Conservation (phyloP, 2,888 invertebrate species). For the Oscheius sp. region DNA sequence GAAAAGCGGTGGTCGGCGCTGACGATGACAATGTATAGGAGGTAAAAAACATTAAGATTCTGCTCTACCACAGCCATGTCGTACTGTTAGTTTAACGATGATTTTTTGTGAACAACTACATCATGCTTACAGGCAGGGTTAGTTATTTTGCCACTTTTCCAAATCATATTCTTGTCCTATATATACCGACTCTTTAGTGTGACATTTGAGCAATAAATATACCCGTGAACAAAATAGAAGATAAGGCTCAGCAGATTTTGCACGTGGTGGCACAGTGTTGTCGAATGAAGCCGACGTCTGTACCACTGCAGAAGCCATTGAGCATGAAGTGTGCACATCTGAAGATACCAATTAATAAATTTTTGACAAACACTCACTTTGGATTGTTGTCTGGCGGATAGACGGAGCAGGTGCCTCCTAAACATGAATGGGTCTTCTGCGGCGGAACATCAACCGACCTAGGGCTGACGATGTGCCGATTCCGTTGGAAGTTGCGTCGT, state of each 20-base stretch:
- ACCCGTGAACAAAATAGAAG: background rate
- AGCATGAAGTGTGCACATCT: constrained; percentile 20
- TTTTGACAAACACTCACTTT: background rate
- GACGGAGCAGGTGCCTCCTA: constrained; percentile 20
- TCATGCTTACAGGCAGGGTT: too few species aligned
- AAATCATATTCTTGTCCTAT: background rate
- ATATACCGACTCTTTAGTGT: background rate
- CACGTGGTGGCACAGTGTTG: constrained; percentile 33
- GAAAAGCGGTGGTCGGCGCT: too few species aligned
- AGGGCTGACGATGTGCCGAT: background rate
- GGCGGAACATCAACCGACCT: constrained; percentile 15
- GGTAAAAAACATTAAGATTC: too few species aligned
- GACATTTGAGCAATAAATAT: constrained; percentile 3
- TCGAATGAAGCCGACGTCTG: constrained; percentile 15
- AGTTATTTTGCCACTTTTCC: background rate
- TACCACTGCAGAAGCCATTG: constrained; percentile 28
- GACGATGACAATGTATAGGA: too few species aligned
- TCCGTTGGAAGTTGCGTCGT: background rate
- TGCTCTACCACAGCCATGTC: too few species aligned
- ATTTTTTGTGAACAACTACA: too few species aligned
- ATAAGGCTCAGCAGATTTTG: constrained; percentile 22
- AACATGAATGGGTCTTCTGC: constrained; percentile 5
- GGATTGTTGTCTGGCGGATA: constrained; percentile 27
- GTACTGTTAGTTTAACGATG: too few species aligned
- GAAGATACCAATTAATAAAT: background rate